A percentile compares a stretch with the other conserved stretches of the same genome.
phyloP scores from a whole-genome alignment of 2,113 vertebrate genomes.

The Neolamprologus fasciatus region DNA sequence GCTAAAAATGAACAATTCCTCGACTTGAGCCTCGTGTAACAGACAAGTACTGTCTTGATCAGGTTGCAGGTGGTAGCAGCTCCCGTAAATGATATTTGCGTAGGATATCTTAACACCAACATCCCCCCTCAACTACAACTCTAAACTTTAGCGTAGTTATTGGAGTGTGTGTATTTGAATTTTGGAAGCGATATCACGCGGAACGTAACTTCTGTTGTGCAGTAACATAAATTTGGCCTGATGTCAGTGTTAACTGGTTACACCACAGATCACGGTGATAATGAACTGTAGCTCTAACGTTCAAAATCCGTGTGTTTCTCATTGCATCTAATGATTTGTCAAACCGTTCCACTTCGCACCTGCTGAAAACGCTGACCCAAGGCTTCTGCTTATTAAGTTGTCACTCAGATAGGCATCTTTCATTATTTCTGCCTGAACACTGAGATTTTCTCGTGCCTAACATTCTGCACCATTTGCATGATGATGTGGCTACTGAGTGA shows the following conservation, averaged over 20 bases:
- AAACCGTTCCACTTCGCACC: neutral
- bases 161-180: neutral
- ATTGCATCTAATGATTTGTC: neutral
- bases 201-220: neutral
- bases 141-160: neutral
- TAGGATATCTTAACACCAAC: constrained; percentile 37
- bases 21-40: constrained; percentile 20
- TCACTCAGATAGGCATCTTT: constrained; percentile 23
- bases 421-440: neutral
- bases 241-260: neutral
- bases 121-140: constrained; percentile 19
- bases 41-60: constrained; percentile 45
- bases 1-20: neutral
- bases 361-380: neutral
- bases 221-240: neutral
- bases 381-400: neutral
- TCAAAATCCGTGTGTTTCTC: neutral
- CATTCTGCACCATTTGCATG: constrained; percentile 24
- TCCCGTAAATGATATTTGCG: constrained; percentile 39
- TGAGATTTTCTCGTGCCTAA: neutral
- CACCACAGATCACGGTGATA: neutral
- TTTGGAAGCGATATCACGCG: neutral
- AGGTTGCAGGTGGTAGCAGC: constrained; percentile 24
- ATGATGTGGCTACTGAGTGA: constrained; percentile 28
- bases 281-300: neutral